Conservation (phyloP, 2,113 vertebrate species). For the Pteropus alecto region DNA sequence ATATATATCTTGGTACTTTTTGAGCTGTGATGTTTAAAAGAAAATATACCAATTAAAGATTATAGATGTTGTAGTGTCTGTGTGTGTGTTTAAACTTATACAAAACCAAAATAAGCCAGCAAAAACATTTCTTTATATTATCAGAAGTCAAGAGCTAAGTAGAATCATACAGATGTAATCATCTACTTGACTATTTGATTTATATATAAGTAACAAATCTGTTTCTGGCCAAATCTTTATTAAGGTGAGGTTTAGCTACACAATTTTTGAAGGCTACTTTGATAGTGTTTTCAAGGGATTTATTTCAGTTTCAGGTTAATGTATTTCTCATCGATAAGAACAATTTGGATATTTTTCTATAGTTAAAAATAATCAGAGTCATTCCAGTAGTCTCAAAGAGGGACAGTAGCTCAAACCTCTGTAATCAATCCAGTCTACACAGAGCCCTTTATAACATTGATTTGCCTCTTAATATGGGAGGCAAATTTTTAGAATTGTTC, state of each 20-base stretch:
- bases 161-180: neutral
- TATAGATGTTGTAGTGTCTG: neutral
- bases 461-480: neutral
- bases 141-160: neutral
- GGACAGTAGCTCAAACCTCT: neutral
- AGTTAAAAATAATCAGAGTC: neutral
- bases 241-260: neutral
- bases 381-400: neutral
- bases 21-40: neutral
- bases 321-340: neutral
- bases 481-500: neutral
- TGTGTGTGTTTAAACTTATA: neutral
- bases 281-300: neutral
- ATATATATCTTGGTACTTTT: neutral
- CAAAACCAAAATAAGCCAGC: neutral
- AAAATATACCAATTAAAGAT: neutral
- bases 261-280: neutral
- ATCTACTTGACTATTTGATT: neutral
- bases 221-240: neutral
- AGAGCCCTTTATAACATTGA: neutral
- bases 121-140: neutral
- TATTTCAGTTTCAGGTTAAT: conserved; percentile 27
- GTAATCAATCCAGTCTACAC: neutral
- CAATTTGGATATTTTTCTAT: neutral
- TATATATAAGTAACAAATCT: neutral